These are phyloP conservation scores for Diaprepes abbreviatus DNA, from an alignment of 2,888 invertebrate species.

Conservation along the genomic window DNA sequence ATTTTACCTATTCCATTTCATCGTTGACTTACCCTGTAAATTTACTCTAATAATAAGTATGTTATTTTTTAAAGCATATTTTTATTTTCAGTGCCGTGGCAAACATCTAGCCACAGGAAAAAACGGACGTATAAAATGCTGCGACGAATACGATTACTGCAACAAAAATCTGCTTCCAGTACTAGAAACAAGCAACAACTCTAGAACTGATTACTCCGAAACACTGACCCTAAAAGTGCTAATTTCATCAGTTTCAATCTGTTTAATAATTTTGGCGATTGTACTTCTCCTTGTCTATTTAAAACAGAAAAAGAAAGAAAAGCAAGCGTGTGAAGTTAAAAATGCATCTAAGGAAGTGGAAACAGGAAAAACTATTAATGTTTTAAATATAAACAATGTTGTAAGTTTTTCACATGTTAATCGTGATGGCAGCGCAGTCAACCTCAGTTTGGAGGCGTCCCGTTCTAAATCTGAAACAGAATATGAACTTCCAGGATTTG, in stretches of 20 bases:
- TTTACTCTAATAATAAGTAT: too few species aligned
- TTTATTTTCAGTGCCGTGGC: conserved; percentile 48
- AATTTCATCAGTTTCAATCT: conserved; percentile 29
- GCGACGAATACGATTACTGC: conserved; percentile 51
- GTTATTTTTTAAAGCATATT: too few species aligned
- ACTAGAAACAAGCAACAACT: neutral
- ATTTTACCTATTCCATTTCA: too few species aligned
- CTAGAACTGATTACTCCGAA: neutral
- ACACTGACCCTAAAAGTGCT: conserved; percentile 37
- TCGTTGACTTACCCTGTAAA: too few species aligned
- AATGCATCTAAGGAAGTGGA: neutral
- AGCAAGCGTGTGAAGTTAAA: neutral
- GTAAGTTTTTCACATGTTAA: neutral
- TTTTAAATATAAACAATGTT: neutral
- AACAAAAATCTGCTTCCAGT: conserved; percentile 50
- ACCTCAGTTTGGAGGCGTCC: neutral
- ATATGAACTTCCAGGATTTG: conserved; percentile 36
- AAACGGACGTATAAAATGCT: conserved; percentile 51
- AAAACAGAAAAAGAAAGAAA: conserved; percentile 17
- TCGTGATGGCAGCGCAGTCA: conserved; percentile 2
- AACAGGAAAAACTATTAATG: neutral
- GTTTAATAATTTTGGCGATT: conserved; percentile 28
- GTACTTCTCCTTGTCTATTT: conserved; percentile 24
- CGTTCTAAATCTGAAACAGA: conserved; percentile 33
- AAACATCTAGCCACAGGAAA: conserved; percentile 33